Conservation (phyloP, 2,113 vertebrate species). For the Percopsis transmontana region DNA sequence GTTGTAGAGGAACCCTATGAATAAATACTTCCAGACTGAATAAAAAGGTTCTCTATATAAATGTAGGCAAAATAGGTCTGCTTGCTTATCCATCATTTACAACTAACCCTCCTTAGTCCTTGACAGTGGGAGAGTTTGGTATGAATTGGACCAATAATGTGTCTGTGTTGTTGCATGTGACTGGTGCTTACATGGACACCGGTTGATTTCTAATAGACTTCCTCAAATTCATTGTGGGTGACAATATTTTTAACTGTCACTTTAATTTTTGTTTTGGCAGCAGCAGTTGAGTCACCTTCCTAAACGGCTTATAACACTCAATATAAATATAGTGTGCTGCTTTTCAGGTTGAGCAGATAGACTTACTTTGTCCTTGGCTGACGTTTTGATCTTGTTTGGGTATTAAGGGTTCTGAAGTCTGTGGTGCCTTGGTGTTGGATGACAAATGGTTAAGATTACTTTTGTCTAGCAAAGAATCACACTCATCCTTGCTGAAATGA, state of each 20-base stretch:
- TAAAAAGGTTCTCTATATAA: too few relatives aligned
- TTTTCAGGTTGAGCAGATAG: slow-evolving; percentile 24
- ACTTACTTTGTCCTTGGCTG: slow-evolving; percentile 18
- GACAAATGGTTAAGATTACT: slow-evolving; percentile 40
- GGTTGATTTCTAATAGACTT: too few relatives aligned
- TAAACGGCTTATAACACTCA: slow-evolving; percentile 26
- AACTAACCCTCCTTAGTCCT: too few relatives aligned
- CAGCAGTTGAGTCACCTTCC: slow-evolving; percentile 3
- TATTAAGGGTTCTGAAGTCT: slow-evolving; percentile 47
- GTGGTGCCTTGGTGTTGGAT: slow-evolving; percentile 54
- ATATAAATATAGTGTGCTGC: slow-evolving; percentile 15
- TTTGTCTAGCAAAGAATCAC: slow-evolving; percentile 37
- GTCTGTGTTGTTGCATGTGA: too few relatives aligned
- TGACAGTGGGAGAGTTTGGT: too few relatives aligned
- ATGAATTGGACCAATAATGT: too few relatives aligned
- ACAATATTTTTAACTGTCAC: slow-evolving; percentile 27
- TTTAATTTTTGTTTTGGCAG: neutral
- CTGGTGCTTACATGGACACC: too few relatives aligned
- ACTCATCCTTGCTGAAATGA: slow-evolving; percentile 27
- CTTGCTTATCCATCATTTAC: too few relatives aligned
- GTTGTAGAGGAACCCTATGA: too few relatives aligned
- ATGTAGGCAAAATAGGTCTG: too few relatives aligned
- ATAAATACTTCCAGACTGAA: too few relatives aligned
- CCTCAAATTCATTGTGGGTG: too few relatives aligned
- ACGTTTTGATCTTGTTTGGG: slow-evolving; percentile 53